These are phyloP conservation scores for Carcharodon carcharias DNA, from an alignment of 2,797 vertebrate species.

Conservation along the genomic window DNA sequence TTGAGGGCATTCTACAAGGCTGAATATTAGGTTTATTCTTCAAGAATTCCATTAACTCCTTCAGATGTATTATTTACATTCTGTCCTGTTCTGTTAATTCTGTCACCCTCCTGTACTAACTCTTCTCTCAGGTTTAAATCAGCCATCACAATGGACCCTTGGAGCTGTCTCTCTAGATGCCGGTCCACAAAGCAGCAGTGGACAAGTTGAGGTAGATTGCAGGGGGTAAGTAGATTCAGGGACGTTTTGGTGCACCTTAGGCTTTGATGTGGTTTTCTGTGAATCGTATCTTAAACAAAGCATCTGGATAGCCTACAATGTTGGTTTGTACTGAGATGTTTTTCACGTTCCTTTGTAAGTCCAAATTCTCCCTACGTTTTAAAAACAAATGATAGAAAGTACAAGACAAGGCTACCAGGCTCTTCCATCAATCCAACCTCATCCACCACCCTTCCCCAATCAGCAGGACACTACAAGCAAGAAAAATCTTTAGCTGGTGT, in stretches of 20 bases:
- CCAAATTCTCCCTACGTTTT: neutral
- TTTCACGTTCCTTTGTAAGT: neutral
- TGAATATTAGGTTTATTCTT: neutral
- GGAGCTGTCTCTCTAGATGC: neutral
- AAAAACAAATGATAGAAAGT: neutral
- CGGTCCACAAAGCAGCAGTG: neutral
- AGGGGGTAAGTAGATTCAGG: neutral
- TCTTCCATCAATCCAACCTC: neutral
- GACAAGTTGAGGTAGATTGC: neutral
- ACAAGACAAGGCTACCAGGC: neutral
- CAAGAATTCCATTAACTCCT: neutral
- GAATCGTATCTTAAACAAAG: neutral
- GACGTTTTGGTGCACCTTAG: neutral
- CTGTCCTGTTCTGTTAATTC: no score
- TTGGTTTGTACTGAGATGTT: neutral
- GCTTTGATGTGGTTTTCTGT: neutral
- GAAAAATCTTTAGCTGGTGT: neutral
- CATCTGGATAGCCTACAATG: neutral
- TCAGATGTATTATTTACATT: neutral
- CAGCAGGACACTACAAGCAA: neutral
- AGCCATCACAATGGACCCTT: neutral
- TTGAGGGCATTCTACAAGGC: neutral
- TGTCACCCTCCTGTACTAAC: neutral
- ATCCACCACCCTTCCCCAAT: neutral
- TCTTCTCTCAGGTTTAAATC: neutral